Conservation (phyloP, 1,140 invertebrate species). For the Polypedilum vanderplanki region DNA sequence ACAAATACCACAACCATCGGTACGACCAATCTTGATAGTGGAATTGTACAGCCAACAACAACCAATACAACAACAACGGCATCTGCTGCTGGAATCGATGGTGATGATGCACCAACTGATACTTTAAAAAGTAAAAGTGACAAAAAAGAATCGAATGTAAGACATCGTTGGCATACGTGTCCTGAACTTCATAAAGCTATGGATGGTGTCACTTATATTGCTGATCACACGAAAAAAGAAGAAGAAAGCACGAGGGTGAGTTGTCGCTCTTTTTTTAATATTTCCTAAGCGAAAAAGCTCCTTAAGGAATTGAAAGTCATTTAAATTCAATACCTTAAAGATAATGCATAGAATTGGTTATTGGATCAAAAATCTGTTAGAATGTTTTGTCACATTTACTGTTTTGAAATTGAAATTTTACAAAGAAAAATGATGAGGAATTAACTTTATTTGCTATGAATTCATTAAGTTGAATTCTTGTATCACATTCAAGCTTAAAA, state of each 20-base stretch:
- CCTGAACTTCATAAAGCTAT: slow-evolving; percentile 89
- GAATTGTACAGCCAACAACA: slow-evolving; percentile 32
- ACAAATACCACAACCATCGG: slow-evolving; percentile 17
- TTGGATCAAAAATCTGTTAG: not conserved
- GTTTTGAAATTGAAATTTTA: too few species aligned
- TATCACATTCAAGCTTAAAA: too few species aligned
- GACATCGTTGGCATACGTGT: slow-evolving; percentile 73
- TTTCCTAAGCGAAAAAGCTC: not conserved
- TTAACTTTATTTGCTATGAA: too few species aligned
- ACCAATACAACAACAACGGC: slow-evolving; percentile 30
- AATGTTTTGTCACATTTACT: too few species aligned
- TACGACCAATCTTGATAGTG: slow-evolving; percentile 21
- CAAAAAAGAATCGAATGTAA: slow-evolving; percentile 39
- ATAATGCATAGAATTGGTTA: not conserved
- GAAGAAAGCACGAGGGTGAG: slow-evolving; percentile 84
- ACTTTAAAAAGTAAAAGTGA: slow-evolving; percentile 43
- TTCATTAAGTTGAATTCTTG: too few species aligned
- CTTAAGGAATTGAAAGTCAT: slow-evolving; percentile 22
- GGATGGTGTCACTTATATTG: slow-evolving; percentile 85
- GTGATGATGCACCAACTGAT: slow-evolving; percentile 40
- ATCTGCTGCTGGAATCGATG: slow-evolving; percentile 32
- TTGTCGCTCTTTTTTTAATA: slow-evolving; percentile 18
- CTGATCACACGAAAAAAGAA: slow-evolving; percentile 85
- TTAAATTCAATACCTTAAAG: slow-evolving; percentile 5
- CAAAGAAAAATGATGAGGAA: too few species aligned